Evolutionary conservation across 1,140 invertebrate genomes (phyloP).

Genomic region (Hylyphantes graminicola): DNA sequence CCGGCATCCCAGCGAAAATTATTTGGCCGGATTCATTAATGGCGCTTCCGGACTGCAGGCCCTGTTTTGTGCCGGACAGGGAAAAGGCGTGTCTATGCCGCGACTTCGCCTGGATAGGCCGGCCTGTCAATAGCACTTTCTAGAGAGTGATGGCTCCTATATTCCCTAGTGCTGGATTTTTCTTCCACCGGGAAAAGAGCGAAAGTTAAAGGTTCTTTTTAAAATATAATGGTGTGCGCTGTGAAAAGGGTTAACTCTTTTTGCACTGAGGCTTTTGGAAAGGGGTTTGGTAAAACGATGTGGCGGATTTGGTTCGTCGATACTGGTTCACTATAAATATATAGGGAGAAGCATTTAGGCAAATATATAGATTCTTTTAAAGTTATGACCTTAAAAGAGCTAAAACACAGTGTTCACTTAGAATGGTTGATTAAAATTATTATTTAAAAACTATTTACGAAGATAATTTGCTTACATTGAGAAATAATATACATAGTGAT

Average conservation of each 20-base stretch:
- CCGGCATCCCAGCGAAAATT: conserved; percentile 40
- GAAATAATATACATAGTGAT: no score
- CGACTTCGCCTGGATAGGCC: conserved; percentile 38
- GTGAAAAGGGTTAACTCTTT: not conserved
- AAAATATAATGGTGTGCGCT: not conserved
- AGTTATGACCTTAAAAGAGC: no score
- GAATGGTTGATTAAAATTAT: no score
- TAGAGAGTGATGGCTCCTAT: not conserved
- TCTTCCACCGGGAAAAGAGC: not conserved
- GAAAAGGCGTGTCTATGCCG: conserved; percentile 52
- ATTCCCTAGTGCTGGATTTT: no score
- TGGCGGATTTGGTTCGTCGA: not conserved
- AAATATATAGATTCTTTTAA: no score
- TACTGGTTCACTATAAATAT: no score
- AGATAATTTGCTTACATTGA: no score
- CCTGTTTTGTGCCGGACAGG: conserved; percentile 56
- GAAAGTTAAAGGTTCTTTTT: not conserved
- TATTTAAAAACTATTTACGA: no score
- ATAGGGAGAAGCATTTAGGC: no score
- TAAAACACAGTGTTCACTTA: no score
- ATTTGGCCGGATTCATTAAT: conserved; percentile 54
- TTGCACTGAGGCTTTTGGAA: not conserved
- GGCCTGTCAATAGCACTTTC: conserved; percentile 55
- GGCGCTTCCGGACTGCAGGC: conserved; percentile 28
- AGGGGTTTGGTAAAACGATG: not conserved